These are phyloP conservation scores for Sprattus sprattus DNA, from an alignment of 2,113 vertebrate species.

Conservation along the genomic window DNA sequence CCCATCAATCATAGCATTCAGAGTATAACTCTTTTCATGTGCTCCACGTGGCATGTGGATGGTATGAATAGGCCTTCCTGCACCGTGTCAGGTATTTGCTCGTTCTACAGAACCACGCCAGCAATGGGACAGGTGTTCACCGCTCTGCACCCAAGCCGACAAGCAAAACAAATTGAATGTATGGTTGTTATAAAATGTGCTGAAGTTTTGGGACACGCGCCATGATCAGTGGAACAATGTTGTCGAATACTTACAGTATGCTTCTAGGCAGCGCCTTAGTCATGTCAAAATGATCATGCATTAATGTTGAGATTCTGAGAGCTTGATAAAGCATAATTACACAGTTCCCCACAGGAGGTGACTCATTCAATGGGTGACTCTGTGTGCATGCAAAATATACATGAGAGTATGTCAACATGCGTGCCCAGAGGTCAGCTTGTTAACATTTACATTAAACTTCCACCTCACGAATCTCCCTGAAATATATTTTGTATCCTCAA, in stretches of 20 bases:
- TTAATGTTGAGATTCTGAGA: neutral
- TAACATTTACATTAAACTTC: neutral
- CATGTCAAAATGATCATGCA: neutral
- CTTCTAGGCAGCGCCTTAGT: neutral
- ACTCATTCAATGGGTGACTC: neutral
- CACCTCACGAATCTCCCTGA: neutral
- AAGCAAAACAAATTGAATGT: neutral
- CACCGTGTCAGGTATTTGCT: too few species aligned
- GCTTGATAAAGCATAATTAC: neutral
- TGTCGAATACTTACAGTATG: neutral
- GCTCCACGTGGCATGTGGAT: neutral
- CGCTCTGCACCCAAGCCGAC: neutral
- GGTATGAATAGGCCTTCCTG: neutral
- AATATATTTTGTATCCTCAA: neutral
- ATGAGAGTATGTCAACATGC: neutral
- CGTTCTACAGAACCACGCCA: too few species aligned
- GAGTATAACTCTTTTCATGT: neutral
- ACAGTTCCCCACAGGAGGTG: neutral
- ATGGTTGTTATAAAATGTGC: neutral
- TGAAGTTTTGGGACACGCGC: neutral
- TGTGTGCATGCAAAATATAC: neutral
- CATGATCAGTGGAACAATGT: neutral
- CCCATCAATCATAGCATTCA: neutral
- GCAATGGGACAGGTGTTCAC: neutral
- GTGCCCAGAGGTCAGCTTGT: neutral